phyloP scores from a whole-genome alignment of 1,140 invertebrate species.

The Tribolium madens region DNA sequence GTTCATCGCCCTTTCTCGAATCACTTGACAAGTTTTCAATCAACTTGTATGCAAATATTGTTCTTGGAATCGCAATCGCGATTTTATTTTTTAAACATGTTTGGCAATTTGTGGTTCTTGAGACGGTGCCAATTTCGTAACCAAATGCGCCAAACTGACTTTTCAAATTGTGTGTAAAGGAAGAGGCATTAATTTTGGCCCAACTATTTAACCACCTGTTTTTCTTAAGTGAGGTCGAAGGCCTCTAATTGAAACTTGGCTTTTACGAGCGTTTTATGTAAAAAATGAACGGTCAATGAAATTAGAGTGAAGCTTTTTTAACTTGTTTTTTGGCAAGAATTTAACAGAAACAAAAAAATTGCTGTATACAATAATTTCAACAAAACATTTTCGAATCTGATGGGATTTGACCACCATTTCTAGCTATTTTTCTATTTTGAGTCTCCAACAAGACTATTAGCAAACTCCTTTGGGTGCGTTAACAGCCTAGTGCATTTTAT shows the following conservation, averaged over 20 bases:
- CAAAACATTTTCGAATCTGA: too few species aligned
- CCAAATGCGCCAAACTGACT: neutral
- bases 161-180: constrained; percentile 14
- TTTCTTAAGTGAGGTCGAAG: neutral
- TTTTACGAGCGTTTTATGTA: neutral
- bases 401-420: too few species aligned
- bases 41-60: constrained; percentile 25
- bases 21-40: constrained; percentile 19
- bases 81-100: constrained; percentile 45
- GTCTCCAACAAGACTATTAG: too few species aligned
- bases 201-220: neutral
- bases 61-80: constrained; percentile 12
- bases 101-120: constrained; percentile 33
- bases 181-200: neutral
- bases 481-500: too few species aligned
- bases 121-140: constrained; percentile 3
- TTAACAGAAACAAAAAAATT: too few species aligned
- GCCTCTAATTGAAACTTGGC: neutral
- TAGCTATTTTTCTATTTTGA: too few species aligned
- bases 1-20: constrained; percentile 22
- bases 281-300: neutral
- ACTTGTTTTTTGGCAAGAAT: neutral
- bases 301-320: neutral
- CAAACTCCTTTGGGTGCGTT: too few species aligned
- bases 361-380: too few species aligned